Evolutionary conservation across 2,888 invertebrate genomes (phyloP).

Genomic region (Hirtodrosophila duncani): DNA sequence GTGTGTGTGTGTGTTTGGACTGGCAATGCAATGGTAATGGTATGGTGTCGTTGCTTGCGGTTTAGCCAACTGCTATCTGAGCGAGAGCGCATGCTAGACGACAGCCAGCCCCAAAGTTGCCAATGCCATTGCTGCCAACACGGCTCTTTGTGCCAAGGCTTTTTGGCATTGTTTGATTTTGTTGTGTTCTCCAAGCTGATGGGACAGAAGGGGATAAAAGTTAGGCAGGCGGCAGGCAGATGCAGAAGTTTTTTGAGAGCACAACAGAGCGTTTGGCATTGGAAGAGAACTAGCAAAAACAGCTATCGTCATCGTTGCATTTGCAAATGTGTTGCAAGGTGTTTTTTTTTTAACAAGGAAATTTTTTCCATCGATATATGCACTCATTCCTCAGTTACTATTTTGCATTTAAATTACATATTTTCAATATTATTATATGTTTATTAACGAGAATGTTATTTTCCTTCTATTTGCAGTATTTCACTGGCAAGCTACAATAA

Average conservation of each 20-base stretch:
- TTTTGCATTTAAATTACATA: slow-evolving; percentile 9
- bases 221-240: too few species aligned
- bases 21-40: neutral
- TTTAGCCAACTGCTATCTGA: slow-evolving; percentile 3
- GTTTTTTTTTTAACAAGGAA: too few species aligned
- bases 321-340: too few species aligned
- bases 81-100: slow-evolving; percentile 26
- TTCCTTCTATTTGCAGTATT: slow-evolving; percentile 86
- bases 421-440: slow-evolving; percentile 2
- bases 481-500: slow-evolving; percentile 99
- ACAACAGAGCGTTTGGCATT: slow-evolving; percentile 23
- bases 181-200: slow-evolving; percentile 53
- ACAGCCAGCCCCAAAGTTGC: too few species aligned
- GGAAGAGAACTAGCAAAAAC: slow-evolving; percentile 3
- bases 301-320: slow-evolving; percentile 13
- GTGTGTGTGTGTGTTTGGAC: slow-evolving; percentile 3
- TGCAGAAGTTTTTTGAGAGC: too few species aligned
- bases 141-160: slow-evolving; percentile 69
- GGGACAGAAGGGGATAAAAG: too few species aligned
- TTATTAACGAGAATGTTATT: slow-evolving; percentile 34
- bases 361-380: too few species aligned
- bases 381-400: too few species aligned
- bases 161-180: slow-evolving; percentile 67
- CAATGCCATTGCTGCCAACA: slow-evolving; percentile 45
- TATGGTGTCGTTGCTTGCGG: slow-evolving; percentile 8